A percentile compares a stretch with the other conserved stretches of the same genome.
phyloP scores from a whole-genome alignment of 2,888 invertebrate genomes.

The Rhimphoctona megacephalus region DNA sequence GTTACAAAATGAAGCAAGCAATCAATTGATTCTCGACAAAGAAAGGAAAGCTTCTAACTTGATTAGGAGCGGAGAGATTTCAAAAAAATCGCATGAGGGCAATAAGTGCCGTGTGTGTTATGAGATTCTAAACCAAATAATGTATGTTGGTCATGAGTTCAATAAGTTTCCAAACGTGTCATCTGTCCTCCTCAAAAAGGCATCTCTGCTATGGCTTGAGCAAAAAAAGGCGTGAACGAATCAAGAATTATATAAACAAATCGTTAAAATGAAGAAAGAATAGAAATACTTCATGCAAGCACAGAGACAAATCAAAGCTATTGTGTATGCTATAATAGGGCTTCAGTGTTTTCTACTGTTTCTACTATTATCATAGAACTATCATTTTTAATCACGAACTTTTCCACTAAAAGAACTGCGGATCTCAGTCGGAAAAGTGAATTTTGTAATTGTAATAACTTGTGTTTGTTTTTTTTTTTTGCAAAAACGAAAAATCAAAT shows the following conservation, averaged over 20 bases:
- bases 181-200: not conserved
- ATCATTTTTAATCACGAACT: constrained; percentile 32
- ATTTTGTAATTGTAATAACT: not conserved
- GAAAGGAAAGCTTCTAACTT: too few species aligned
- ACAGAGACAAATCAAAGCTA: constrained; percentile 73
- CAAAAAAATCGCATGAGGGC: too few species aligned
- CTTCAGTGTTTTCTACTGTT: constrained; percentile 39
- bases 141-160: not conserved
- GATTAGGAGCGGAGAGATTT: too few species aligned
- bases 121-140: too few species aligned
- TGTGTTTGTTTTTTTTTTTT: not conserved
- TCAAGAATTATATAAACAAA: constrained; percentile 6
- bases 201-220: constrained; percentile 12
- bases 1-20: too few species aligned
- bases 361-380: constrained; percentile 3
- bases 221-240: constrained; percentile 1
- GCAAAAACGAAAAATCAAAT: constrained; percentile 1
- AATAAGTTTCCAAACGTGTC: not conserved
- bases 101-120: too few species aligned
- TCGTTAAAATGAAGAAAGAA: constrained; percentile 56
- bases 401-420: constrained; percentile 15
- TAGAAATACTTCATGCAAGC: constrained; percentile 74
- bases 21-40: too few species aligned
- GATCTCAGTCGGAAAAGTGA: constrained; percentile 9
- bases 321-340: constrained; percentile 43